Conservation (phyloP, 2,797 vertebrate species). For the Danio kyathit region DNA sequence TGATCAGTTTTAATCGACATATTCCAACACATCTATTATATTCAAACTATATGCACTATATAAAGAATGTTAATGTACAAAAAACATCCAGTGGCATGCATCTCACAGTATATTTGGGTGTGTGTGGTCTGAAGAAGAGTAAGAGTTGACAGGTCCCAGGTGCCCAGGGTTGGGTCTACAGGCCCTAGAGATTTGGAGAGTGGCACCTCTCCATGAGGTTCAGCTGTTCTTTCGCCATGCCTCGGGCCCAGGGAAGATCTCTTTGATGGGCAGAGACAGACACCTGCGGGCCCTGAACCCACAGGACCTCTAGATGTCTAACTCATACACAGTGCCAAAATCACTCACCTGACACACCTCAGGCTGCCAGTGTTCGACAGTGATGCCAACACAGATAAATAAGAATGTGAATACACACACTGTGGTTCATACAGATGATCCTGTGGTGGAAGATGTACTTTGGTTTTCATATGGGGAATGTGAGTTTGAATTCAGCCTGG, state of each 20-base stretch:
- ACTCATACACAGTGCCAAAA: conserved; percentile 48
- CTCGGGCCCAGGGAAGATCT: conserved; percentile 51
- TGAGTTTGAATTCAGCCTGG: not conserved
- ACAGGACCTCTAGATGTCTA: conserved; percentile 50
- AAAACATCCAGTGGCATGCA: conserved; percentile 43
- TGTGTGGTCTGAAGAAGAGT: conserved; percentile 32
- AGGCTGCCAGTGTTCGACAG: conserved; percentile 17
- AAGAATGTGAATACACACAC: conserved; percentile 9
- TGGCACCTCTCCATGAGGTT: conserved; percentile 41
- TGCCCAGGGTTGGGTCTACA: conserved; percentile 52
- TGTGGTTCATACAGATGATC: conserved; percentile 1
- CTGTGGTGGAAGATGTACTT: not conserved
- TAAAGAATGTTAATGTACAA: conserved; percentile 2
- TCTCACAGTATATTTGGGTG: conserved; percentile 9
- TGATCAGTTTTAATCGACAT: conserved; percentile 28
- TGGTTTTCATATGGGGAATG: not conserved
- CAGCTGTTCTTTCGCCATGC: conserved; percentile 56
- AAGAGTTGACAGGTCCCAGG: conserved; percentile 61
- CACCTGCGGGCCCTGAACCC: conserved; percentile 54
- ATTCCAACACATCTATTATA: conserved; percentile 24
- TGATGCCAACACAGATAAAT: conserved; percentile 25
- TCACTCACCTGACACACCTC: conserved; percentile 50
- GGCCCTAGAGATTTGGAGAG: conserved; percentile 39
- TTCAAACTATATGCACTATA: conserved; percentile 41
- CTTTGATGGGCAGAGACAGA: conserved; percentile 59